Evolutionary conservation across 2,888 invertebrate genomes (phyloP).

Genomic region (Adelognathus sp.): DNA sequence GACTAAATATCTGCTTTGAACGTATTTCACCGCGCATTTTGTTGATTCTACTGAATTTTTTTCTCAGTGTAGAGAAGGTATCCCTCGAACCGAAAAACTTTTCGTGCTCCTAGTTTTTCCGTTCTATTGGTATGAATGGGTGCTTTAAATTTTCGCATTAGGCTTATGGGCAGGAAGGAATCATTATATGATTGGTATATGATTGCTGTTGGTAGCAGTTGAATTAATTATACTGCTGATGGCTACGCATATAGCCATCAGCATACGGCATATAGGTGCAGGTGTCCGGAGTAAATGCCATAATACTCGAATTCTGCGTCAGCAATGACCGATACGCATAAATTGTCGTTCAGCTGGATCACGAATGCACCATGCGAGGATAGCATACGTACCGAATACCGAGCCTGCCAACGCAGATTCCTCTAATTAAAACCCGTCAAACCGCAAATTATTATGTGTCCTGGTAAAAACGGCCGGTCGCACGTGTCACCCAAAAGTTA

Average conservation of each 20-base stretch:
- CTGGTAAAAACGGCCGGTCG: constrained; percentile 21
- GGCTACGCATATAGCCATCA: constrained; percentile 17
- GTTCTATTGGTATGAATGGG: too few species aligned
- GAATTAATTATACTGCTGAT: constrained; percentile 38
- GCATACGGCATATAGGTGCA: constrained; percentile 19
- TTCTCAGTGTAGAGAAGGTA: too few species aligned
- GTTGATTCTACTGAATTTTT: too few species aligned
- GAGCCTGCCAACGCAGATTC: constrained; percentile 25
- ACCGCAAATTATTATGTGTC: constrained; percentile 37
- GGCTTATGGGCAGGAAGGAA: background rate
- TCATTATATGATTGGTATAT: background rate
- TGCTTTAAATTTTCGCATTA: too few species aligned
- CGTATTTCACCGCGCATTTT: too few species aligned
- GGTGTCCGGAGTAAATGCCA: background rate
- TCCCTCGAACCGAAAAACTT: too few species aligned
- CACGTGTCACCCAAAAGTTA: constrained; percentile 14
- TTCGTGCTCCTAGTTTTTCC: too few species aligned
- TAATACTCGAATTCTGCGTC: constrained; percentile 48
- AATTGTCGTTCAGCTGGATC: constrained; percentile 46
- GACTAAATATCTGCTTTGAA: too few species aligned
- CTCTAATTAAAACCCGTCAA: constrained; percentile 55
- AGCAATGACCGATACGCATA: constrained; percentile 51
- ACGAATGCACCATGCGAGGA: constrained; percentile 27
- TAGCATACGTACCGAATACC: background rate
- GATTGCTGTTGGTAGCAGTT: background rate